Conservation (phyloP, 2,113 vertebrate species). For the Eleginops maclovinus region DNA sequence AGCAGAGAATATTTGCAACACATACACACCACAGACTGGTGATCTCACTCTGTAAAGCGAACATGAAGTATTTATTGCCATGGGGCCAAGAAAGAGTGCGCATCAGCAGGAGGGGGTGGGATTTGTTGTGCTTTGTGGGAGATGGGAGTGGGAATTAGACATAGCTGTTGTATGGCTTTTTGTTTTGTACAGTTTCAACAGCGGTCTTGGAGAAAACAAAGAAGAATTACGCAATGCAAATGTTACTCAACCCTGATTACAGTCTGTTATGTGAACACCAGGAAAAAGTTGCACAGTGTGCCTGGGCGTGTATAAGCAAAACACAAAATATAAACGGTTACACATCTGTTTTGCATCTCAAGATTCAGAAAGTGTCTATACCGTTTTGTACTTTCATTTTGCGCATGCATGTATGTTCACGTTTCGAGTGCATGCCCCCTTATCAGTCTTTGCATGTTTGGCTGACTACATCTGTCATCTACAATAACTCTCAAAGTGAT, state of each 20-base stretch:
- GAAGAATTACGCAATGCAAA: slow-evolving; percentile 67
- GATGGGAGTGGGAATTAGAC: slow-evolving; percentile 62
- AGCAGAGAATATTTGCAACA: slow-evolving; percentile 70
- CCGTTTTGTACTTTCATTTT: slow-evolving; percentile 23
- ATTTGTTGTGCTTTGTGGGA: slow-evolving; percentile 65
- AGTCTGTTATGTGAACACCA: slow-evolving; percentile 49
- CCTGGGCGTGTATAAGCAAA: slow-evolving; percentile 13
- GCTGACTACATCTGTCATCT: slow-evolving; percentile 69
- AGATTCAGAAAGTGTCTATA: background rate
- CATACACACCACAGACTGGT: slow-evolving; percentile 61
- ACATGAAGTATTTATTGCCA: slow-evolving; percentile 75
- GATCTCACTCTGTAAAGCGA: slow-evolving; percentile 69
- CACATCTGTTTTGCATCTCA: background rate
- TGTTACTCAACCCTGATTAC: slow-evolving; percentile 70
- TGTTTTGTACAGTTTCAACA: slow-evolving; percentile 64
- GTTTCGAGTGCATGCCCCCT: slow-evolving; percentile 15
- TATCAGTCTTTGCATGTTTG: slow-evolving; percentile 48
- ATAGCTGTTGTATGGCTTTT: slow-evolving; percentile 67
- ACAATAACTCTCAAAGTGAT: slow-evolving; percentile 58
- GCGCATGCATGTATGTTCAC: slow-evolving; percentile 34
- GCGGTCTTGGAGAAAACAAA: slow-evolving; percentile 65
- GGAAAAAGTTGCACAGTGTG: slow-evolving; percentile 19
- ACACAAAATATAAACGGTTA: slow-evolving; percentile 14
- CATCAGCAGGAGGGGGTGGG: slow-evolving; percentile 27
- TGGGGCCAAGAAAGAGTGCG: slow-evolving; percentile 35